These are phyloP conservation scores for Ibidorhyncha struthersii DNA, from an alignment of 2,113 vertebrate genomes.

Conservation along the genomic window DNA sequence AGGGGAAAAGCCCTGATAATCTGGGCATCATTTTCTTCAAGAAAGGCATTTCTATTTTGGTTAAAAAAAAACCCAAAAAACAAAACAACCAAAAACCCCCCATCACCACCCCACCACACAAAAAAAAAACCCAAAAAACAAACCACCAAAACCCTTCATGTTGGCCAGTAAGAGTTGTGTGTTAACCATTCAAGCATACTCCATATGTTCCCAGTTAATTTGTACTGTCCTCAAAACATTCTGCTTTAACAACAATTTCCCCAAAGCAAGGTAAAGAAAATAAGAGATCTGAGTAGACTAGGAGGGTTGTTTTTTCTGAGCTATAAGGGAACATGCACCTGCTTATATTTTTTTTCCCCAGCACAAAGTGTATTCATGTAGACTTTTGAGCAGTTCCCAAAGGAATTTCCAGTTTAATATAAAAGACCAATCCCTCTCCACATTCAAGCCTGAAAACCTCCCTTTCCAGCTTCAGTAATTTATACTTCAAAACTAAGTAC, in stretches of 20 bases:
- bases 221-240: neutral
- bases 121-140: neutral
- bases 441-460: neutral
- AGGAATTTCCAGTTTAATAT: neutral
- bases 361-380: neutral
- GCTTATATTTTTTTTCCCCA: neutral
- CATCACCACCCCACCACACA: neutral
- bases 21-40: neutral
- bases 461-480: neutral
- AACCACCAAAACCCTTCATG: fast-evolving
- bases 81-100: neutral
- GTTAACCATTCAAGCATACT: neutral
- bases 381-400: neutral
- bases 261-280: neutral
- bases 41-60: neutral
- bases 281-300: neutral
- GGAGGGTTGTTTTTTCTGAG: neutral
- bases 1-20: neutral
- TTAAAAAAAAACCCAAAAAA: neutral
- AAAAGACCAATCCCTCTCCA: neutral
- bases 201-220: neutral
- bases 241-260: neutral
- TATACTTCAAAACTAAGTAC: neutral
- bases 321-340: neutral
- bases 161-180: neutral